Conservation (phyloP, 2,888 invertebrate genomes). For the Zaprionus obscuricornis region DNA sequence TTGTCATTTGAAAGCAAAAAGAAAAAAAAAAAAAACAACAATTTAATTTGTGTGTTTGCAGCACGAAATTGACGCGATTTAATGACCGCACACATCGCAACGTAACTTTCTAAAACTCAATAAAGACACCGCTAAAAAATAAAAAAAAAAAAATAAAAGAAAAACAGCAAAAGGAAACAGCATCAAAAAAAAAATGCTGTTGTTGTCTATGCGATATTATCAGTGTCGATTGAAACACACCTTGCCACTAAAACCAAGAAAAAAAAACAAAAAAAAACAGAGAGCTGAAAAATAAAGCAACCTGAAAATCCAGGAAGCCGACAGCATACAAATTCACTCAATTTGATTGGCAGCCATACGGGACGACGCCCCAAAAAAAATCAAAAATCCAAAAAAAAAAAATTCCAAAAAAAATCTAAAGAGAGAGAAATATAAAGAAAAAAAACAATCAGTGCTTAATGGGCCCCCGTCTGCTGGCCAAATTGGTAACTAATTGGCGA, state of each 20-base stretch:
- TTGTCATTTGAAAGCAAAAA: conserved; percentile 24
- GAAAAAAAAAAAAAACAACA: too few species aligned
- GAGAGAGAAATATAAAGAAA: not conserved
- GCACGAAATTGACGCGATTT: conserved; percentile 46
- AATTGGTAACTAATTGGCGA: conserved; percentile 74
- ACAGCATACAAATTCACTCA: conserved; percentile 67
- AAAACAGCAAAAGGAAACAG: conserved; percentile 22
- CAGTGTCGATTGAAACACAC: conserved; percentile 34
- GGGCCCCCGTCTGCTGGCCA: conserved; percentile 44
- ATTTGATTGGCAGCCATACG: conserved; percentile 51
- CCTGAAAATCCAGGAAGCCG: too few species aligned
- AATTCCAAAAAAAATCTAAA: conserved; percentile 35
- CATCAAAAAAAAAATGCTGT: too few species aligned
- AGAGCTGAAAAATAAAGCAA: too few species aligned
- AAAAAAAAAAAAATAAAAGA: too few species aligned
- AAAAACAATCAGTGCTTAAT: conserved; percentile 66
- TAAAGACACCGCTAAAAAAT: not conserved
- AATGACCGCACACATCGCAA: conserved; percentile 41
- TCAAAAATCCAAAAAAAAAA: conserved; percentile 1
- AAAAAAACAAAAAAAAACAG: conserved; percentile 15
- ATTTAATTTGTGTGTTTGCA: conserved; percentile 53
- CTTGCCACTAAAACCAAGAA: too few species aligned
- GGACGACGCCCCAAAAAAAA: conserved; percentile 52
- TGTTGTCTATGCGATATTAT: conserved; percentile 14
- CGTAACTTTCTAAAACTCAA: conserved; percentile 58